Conservation (phyloP, 2,797 vertebrate species). For the Coilia nasus region DNA sequence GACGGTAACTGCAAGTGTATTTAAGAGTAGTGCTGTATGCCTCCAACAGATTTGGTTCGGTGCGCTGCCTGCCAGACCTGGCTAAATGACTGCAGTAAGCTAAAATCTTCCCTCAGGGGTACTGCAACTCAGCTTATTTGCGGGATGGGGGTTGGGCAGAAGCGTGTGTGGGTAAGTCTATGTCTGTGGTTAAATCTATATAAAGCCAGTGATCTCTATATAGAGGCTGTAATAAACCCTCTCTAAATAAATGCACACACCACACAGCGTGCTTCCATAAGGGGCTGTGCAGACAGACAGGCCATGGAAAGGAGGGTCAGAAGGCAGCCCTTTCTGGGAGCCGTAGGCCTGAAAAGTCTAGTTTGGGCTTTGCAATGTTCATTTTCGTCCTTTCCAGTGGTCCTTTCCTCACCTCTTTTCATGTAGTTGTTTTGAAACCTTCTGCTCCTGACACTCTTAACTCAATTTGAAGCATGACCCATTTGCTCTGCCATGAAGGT, state of each 20-base stretch:
- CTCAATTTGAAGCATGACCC: neutral
- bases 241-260: constrained; percentile 18
- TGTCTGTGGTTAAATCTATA: constrained; percentile 14
- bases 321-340: neutral
- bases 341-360: neutral
- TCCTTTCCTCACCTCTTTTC: neutral
- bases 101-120: constrained; percentile 10
- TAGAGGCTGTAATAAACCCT: neutral
- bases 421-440: neutral
- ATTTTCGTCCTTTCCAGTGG: neutral
- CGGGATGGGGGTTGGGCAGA: neutral
- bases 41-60: neutral
- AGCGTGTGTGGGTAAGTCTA: neutral
- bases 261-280: constrained; percentile 1
- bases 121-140: neutral
- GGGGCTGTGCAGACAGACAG: neutral
- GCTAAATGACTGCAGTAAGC: constrained; percentile 7
- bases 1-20: neutral
- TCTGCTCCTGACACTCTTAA: neutral
- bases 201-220: constrained; percentile 3
- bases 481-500: neutral
- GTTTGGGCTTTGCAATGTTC: neutral
- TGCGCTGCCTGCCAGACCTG: neutral
- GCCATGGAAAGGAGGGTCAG: neutral
- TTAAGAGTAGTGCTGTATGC: neutral